A percentile compares a stretch with the other conserved stretches of the same genome.
Conservation (phyloP, 1,140 invertebrate species). For the Hylyphantes graminicola region DNA sequence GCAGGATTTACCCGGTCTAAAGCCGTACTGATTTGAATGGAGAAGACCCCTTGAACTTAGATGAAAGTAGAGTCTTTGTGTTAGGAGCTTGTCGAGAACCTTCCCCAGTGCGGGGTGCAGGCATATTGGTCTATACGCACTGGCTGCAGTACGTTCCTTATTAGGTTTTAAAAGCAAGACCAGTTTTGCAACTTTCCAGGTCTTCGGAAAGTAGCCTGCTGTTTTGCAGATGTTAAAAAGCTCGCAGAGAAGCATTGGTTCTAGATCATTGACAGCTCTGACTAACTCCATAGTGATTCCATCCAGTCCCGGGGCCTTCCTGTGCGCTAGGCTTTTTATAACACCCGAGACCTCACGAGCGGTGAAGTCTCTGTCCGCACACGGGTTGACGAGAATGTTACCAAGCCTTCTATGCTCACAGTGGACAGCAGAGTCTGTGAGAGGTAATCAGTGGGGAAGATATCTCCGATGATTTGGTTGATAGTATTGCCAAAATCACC, state of each 20-base stretch:
- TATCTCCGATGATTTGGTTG: too few relatives aligned
- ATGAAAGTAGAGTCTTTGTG: background rate
- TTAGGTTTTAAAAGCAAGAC: too few relatives aligned
- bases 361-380: background rate
- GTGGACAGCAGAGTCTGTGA: too few relatives aligned
- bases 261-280: background rate
- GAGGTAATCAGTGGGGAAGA: too few relatives aligned
- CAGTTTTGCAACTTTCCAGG: conserved; percentile 62
- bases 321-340: background rate
- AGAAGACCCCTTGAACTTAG: background rate
- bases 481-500: too few relatives aligned
- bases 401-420: too few relatives aligned
- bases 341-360: background rate
- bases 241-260: background rate
- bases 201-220: conserved; percentile 27
- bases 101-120: conserved; percentile 40
- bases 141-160: too few relatives aligned
- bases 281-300: background rate
- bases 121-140: too few relatives aligned
- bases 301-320: background rate
- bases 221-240: conserved; percentile 11
- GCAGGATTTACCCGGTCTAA: background rate
- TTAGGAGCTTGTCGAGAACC: conserved; percentile 29
- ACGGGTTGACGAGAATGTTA: background rate
- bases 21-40: background rate